Base-by-base conservation (phyloP, 2,888 invertebrate species). In the Machimus rusticus region DNA sequence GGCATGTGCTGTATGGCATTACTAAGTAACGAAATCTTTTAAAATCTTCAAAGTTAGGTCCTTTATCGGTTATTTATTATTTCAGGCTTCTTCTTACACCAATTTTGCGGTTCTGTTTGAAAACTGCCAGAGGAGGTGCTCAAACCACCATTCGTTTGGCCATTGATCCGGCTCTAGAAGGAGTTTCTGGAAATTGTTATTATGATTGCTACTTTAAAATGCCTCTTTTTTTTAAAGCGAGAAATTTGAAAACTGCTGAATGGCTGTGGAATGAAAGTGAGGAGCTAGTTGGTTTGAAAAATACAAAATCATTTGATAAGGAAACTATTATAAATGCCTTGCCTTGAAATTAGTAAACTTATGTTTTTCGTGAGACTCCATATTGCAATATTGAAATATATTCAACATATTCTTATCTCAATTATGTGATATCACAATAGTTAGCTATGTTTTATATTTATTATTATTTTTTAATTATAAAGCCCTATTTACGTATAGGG, bases 241-340 rank as follows among this genome's bases (percentile, higher is more conserved):
- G 91, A 79, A 93, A 95, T 89, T 92, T 92, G 12, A 94, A 94
- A 79, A 91, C 93, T 82, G 95, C 95, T 1, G 92, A 93, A 43
- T 94, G 94, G 91, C 92, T 96, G 12, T 96, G 96, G 96, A 93
- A 94, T 0, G 92, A 91, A 57, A 93, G 93, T 87, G 92, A 92
- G 87, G 91, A 91, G 85, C 88, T 92, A 86, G 92, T 92, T 76
- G 91, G 91, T 1, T 74, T 74, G 43, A 55, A 34, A 5, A 57
- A 19, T 6, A 5, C 55, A 55, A 55, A n/a, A 19, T 1, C n/a
- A 55, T 12, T 6, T 37, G 37, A 37, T 37, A 37, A 37, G 8
- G 37, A 37, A 8, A 5, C 37, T 37, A 3, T 37, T 37, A 28
- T 3, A 37, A 37, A 2, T 37, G 5, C 37, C 8, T 37, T 37